Base-by-base conservation (phyloP, 2,797 vertebrate species). In the Hozukius guyotensis region DNA sequence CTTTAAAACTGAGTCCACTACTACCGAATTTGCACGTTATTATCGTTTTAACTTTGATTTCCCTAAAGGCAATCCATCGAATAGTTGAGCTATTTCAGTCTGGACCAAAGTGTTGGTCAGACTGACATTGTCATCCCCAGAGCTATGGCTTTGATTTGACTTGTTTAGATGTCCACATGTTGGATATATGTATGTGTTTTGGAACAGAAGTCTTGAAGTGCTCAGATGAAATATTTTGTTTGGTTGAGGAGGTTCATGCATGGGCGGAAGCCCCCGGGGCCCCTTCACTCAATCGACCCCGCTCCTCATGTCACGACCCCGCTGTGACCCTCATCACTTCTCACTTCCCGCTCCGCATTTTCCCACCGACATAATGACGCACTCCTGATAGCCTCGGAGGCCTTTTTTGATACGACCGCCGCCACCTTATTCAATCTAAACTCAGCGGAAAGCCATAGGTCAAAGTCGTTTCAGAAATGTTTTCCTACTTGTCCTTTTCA, bases 261-360 rank as follows among this genome's bases (percentile, higher is more conserved):
- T 72, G 83, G 83, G 60, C 18, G 53, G 64, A 52, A 52, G 24
- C 67, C 88, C 83, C 77, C 0, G 38, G 84, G 87, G 79, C 31
- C 71, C 78, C 27, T 60, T 88, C 71, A 73, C 52, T 89, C 83
- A 82, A 49, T 68, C 14, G 65, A 74, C 72, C 77, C 70, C 20
- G 46, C 66, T 86, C 70, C 83, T 78, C 22, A 25, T 84, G 88
- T 90, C 91, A 71, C 2, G 76, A 89, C 90, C 90, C 71, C 16
- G 29, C 70, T 1, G 49, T 87, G 88, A 93, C 91, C 91, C 86
- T 64, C 90, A 84, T 85, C 85, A 74, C 87, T 89, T 87, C 88
- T 85, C 88, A 86, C 90, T 91, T 91, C 87, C 90, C 75, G 22
- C 74, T 67, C 38, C 0, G 16, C 78, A 75, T 89, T 94, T 94